Evolutionary conservation across 2,113 vertebrate genomes (phyloP).

Genomic region (Malurus alboscapulatus): DNA sequence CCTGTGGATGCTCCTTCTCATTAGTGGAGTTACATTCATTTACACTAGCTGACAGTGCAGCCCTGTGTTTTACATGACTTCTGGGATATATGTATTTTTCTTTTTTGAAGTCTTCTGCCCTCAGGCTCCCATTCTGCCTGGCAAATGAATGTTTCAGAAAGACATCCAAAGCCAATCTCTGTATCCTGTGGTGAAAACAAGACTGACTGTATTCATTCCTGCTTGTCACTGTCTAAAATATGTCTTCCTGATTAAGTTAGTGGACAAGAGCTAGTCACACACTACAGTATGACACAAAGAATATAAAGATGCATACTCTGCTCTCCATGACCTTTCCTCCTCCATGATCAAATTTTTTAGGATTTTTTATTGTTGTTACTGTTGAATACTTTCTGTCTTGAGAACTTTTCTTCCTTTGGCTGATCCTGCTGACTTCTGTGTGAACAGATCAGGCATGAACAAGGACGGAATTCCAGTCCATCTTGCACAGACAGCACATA

Average conservation of each 20-base stretch:
- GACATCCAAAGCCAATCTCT: conserved; percentile 6
- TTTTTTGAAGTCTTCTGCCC: conserved; percentile 27
- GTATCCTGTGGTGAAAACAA: conserved; percentile 27
- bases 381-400: conserved; percentile 31
- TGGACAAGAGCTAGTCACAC: conserved; percentile 32
- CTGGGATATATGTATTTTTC: background rate
- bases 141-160: conserved; percentile 34
- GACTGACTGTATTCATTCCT: conserved; percentile 42
- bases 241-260: conserved; percentile 66
- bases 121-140: conserved; percentile 32
- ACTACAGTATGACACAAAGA: background rate
- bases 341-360: background rate
- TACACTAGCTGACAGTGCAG: conserved; percentile 13
- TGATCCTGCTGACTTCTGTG: conserved; percentile 25
- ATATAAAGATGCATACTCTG: background rate
- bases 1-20: background rate
- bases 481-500: conserved; percentile 35
- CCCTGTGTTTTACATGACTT: conserved; percentile 22
- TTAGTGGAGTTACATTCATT: conserved; percentile 3
- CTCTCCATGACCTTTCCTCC: conserved; percentile 33
- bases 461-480: conserved; percentile 1
- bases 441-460: conserved; percentile 5
- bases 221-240: conserved; percentile 60
- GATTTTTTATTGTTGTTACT: background rate
- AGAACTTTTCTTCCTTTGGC: conserved; percentile 18